Evolutionary conservation across 2,888 invertebrate species (phyloP), one percentile per base, ranked within the genome.

Genomic region (Xylota segnis): DNA sequence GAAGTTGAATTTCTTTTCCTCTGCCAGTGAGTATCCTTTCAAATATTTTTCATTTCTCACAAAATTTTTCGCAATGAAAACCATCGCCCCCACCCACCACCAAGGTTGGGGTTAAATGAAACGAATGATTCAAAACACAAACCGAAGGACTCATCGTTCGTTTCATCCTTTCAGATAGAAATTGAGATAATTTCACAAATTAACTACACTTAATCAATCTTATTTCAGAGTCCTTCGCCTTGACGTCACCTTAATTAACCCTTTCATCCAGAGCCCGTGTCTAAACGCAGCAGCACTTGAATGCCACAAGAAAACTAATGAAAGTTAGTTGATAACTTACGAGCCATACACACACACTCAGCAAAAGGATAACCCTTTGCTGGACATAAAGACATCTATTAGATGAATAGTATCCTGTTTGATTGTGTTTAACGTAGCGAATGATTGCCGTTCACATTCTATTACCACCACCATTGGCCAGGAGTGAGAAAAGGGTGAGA

Each of bases 401-500:
- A 59, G 50, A 43, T 14, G 63, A 71, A 71, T 65, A 71, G 58
- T 75, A 72, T 68, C 58, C 58, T 32, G 45, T 72, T 82, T 82
- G 86, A 82, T 82, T 86, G 76, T 86, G 86, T 66, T 72, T 86
- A 86, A 86, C 86, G 76, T 75, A 86, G 82, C 82, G 76, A 76
- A 76, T 86, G 82, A 86, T 86, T 82, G 76, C 86, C 68, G 56
- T 71, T 86, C 71, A 82, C 81, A 76, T 84, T 68, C 75, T 70
- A 86, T 76, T 66, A 66, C 81, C 63, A 71, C 81, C 63, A 71
- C 37, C 70, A 75, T 61, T 43, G 16, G 63, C 0, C 18, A 32
- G 40, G 40, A 37, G 72, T 37, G 61, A 32, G 52, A 47, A 2
- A 37, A 66, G 50, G 66, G 66, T 66, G 79, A 37, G 50, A 27